Evolutionary conservation across 2,888 invertebrate genomes (phyloP).

Genomic region (Eustalomyia histrio): DNA sequence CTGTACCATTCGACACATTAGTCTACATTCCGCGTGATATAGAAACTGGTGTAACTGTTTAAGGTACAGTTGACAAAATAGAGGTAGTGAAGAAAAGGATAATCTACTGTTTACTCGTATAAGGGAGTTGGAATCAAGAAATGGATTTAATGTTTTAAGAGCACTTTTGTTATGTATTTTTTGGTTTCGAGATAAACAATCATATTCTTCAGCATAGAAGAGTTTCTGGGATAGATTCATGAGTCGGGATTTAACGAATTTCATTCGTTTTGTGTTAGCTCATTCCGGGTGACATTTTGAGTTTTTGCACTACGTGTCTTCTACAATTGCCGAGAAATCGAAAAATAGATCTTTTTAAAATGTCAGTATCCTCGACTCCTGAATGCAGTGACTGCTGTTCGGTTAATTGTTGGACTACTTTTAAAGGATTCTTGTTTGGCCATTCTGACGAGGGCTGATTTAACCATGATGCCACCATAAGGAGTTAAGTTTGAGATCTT

Average conservation of each 20-base stretch:
- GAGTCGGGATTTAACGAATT: too few relatives aligned
- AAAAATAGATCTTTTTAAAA: background rate
- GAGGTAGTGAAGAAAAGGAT: background rate
- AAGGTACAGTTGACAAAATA: conserved; percentile 19
- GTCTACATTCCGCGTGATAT: conserved; percentile 14
- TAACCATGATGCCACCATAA: conserved; percentile 30
- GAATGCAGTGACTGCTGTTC: too few relatives aligned
- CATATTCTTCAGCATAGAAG: too few relatives aligned
- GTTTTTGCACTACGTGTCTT: too few relatives aligned
- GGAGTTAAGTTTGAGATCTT: background rate
- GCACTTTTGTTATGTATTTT: conserved; percentile 9
- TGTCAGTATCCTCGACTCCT: too few relatives aligned
- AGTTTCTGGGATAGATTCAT: too few relatives aligned
- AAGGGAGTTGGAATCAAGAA: background rate
- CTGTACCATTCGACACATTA: conserved; percentile 31
- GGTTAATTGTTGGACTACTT: too few relatives aligned
- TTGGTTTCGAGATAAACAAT: too few relatives aligned
- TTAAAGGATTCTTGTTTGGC: background rate
- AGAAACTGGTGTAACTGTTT: conserved; percentile 12
- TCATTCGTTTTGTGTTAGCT: background rate
- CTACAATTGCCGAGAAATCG: too few relatives aligned
- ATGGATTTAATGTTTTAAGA: conserved; percentile 26
- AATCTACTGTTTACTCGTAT: conserved; percentile 25
- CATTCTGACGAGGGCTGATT: background rate
- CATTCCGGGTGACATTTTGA: background rate